Percentiles rank a stretch among this genome's conserved stretches.
Evolutionary conservation across 2,113 vertebrate genomes (phyloP).

Genomic region (Naja naja): DNA sequence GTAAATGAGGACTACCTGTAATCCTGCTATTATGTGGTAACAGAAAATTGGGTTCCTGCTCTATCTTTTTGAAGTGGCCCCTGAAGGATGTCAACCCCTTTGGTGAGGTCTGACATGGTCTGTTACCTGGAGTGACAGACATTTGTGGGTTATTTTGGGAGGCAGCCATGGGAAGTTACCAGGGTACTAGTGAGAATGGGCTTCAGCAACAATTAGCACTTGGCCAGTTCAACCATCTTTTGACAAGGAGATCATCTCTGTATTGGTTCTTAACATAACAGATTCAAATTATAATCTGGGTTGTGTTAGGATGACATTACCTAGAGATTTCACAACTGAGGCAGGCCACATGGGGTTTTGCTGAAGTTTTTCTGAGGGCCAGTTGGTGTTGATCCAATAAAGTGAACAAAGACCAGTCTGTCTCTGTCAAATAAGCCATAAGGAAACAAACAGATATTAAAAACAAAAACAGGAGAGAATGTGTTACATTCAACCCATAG

Average conservation of each 20-base stretch:
- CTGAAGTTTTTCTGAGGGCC: background rate
- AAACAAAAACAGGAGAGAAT: background rate
- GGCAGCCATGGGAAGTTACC: background rate
- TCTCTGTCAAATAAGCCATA: background rate
- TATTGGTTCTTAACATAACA: background rate
- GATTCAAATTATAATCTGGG: background rate
- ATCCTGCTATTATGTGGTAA: background rate
- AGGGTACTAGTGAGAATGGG: background rate
- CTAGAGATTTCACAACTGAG: background rate
- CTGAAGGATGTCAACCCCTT: background rate
- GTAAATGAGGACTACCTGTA: background rate
- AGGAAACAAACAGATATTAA: background rate
- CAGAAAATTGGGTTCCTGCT: background rate
- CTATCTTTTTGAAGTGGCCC: background rate
- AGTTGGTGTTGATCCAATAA: background rate
- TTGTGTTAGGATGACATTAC: background rate
- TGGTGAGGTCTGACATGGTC: background rate
- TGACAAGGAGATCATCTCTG: background rate
- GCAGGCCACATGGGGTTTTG: background rate
- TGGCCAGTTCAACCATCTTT: background rate
- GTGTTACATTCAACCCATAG: background rate
- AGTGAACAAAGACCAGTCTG: slow-evolving; percentile 14
- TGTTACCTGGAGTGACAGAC: background rate
- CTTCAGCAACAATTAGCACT: background rate
- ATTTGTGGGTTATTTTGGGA: background rate